These are phyloP conservation scores for Lasiurus cinereus DNA, from an alignment of 2,113 vertebrate species.

Conservation along the genomic window DNA sequence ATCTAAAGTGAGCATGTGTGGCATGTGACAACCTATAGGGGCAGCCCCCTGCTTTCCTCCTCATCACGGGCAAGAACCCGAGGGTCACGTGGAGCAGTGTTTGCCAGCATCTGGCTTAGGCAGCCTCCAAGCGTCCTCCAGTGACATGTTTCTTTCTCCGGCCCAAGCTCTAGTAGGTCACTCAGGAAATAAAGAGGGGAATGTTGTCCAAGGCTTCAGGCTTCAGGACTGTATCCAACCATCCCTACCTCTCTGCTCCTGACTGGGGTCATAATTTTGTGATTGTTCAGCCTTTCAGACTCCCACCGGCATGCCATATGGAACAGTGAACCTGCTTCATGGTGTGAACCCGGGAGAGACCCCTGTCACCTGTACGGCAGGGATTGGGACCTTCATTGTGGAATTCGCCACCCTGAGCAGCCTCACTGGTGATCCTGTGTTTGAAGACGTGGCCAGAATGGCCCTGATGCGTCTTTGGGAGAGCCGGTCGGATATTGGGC, in stretches of 20 bases:
- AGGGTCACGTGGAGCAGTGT: neutral
- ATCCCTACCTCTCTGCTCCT: neutral
- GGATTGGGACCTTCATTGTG: slow-evolving; percentile 98
- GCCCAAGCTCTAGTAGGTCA: neutral
- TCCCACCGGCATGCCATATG: slow-evolving; percentile 97
- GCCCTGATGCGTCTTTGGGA: slow-evolving; percentile 95
- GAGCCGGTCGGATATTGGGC: slow-evolving; percentile 95
- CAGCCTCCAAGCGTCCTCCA: neutral
- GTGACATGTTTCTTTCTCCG: neutral
- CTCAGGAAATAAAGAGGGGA: neutral
- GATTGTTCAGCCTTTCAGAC: slow-evolving; percentile 95
- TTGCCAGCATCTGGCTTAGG: neutral
- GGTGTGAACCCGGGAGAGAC: slow-evolving; percentile 97
- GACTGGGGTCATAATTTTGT: slow-evolving; percentile 17
- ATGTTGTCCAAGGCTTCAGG: neutral
- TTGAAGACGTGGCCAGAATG: slow-evolving; percentile 91
- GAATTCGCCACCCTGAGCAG: slow-evolving; percentile 96
- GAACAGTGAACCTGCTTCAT: slow-evolving; percentile 95
- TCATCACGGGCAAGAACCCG: neutral
- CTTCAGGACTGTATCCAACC: neutral
- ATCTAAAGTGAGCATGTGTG: neutral
- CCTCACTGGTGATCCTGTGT: slow-evolving; percentile 94
- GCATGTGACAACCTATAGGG: neutral
- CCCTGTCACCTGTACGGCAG: slow-evolving; percentile 97
- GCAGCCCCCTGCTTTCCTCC: neutral